Evolutionary conservation across 2,888 invertebrate genomes (phyloP), one percentile per base, ranked within the genome.

Genomic region (Cataglyphis altisquamis): DNA sequence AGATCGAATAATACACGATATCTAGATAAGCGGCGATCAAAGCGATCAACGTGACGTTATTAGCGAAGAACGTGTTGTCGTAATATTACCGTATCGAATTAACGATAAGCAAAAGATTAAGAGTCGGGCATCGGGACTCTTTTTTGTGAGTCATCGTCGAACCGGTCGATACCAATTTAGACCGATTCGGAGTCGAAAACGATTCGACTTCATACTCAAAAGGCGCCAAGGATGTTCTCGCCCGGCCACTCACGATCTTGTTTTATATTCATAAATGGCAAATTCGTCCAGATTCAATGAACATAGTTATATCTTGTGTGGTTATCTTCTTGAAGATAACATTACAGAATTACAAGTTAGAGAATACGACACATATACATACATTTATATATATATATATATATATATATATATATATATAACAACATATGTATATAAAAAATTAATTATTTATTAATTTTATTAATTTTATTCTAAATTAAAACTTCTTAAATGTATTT

Each of bases 161-260:
- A 88, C 88, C 88, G 88, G 88, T 88, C 89, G 89, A 86, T 87
- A 84, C 89, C 88, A 87, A 89, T 88, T 87, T 85, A 85, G 89
- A 82, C 87, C 84, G 88, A 89, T 88, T 88, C 82, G 73, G 73
- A 84, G 73, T 81, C 82, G 84, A 88, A 84, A 83, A 88, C 45
- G 70, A 60, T 15, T 25, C 55, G 72, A 55, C 55, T 77, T 72
- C 45, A 32, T 72, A 36, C 45, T 60, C 18, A 36, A 82, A 82
- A 74, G 48, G 64, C 75, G 60, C 41, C 68, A 82, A 66, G 63
- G 75, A 83, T 75, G 57, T 60, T 45, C 55, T 55, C 48, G 45
- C 36, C 29, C 55, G 84, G 81, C 81, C 84, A 55, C 57, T 60
- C 57, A 36, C 68, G 12, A 80, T 45, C 32, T n/a, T 67, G 45